These are phyloP conservation scores for Euzophera pinguis DNA, from an alignment of 2,888 invertebrate species.

Conservation along the genomic window DNA sequence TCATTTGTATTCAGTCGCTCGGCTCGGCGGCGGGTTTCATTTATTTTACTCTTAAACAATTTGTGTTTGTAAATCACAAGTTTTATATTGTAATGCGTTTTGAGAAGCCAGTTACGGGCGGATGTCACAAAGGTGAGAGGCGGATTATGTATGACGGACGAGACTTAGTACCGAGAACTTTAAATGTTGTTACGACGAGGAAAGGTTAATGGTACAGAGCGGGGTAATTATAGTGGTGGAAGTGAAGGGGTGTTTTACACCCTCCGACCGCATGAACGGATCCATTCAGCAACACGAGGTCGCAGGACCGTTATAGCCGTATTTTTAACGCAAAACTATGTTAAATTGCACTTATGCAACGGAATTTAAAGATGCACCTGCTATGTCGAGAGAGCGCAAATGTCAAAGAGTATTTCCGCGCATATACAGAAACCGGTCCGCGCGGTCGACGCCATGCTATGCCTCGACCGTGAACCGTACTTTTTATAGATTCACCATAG, in stretches of 20 bases:
- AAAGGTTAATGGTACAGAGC: conserved; percentile 49
- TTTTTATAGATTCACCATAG: conserved; percentile 58
- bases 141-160: conserved; percentile 39
- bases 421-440: conserved; percentile 25
- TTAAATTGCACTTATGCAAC: conserved; percentile 40
- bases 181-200: conserved; percentile 33
- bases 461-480: conserved; percentile 62
- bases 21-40: conserved; percentile 49
- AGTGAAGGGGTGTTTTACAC: conserved; percentile 43
- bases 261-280: conserved; percentile 37
- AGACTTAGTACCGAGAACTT: conserved; percentile 35
- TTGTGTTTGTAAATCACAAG: conserved; percentile 65
- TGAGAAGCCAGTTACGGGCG: conserved; percentile 54
- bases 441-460: conserved; percentile 28
- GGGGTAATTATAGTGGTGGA: conserved; percentile 37
- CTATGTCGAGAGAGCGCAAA: conserved; percentile 47
- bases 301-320: conserved; percentile 51
- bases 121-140: conserved; percentile 56
- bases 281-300: conserved; percentile 46
- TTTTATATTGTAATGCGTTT: conserved; percentile 52
- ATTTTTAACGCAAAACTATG: conserved; percentile 56
- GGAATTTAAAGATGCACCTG: conserved; percentile 53
- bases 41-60: conserved; percentile 67
- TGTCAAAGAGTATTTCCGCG: conserved; percentile 64
- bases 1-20: conserved; percentile 66